Base-by-base conservation (phyloP, 2,888 invertebrate species). In the Homarus gammarus region DNA sequence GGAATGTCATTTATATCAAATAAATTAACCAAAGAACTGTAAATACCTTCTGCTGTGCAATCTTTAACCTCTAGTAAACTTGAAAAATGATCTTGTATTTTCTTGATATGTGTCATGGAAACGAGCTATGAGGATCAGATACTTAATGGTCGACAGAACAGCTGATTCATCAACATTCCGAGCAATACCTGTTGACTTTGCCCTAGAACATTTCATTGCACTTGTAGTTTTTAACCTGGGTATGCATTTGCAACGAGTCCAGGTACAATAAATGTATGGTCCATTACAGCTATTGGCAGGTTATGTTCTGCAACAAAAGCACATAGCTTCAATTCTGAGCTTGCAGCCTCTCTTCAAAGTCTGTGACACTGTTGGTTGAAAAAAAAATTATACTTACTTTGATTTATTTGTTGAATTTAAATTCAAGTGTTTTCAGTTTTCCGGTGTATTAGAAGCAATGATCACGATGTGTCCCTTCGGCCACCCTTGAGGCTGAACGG, bases 221-320 rank as follows among this genome's bases (percentile, higher is more conserved):
- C 12, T 40, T 72, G 12, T 61, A 49, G 81, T 68, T 81, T 49
- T 40, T 40, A 88, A 75, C 75, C 83, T 75, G 72, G 18, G 36
- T 82, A 70, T 36, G 49, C 87, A 83, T 88, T 82, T 73, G n/a
- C n/a, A n/a, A 38, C 75, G 38, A 88, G 49, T 40, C 73, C 87
- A 36, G 83, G 70, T 36, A 87, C n/a, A n/a, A n/a, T n/a, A n/a
- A n/a, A n/a, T n/a, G n/a, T 72, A 38, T 87, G 75, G 56, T 73
- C 61, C 73, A 73, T 64, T 40, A 75, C 56, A 75, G 73, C n/a
- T 6, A 85, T 36, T 36, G 85, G 49, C 15, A 88, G 64, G 51
- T 87, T 87, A 51, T 87, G 49, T 49, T 87, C 81, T 36, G 70
- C 79, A 70, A 72, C 31, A 64, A 88, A 88, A 68, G 83, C 83